Conservation (phyloP, 1,140 invertebrate genomes). For the Drosophila punjabiensis region DNA sequence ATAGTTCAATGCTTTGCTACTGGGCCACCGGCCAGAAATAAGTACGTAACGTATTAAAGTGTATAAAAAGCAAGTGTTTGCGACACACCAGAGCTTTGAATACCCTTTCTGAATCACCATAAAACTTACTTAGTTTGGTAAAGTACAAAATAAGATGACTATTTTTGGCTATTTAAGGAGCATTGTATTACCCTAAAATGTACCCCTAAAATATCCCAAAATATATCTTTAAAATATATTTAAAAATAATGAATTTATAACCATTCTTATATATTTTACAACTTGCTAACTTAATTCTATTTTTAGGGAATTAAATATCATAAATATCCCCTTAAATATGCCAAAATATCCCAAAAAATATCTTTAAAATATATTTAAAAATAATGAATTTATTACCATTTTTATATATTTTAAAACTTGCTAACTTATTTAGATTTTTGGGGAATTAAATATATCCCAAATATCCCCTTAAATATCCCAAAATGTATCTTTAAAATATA, state of each 20-base stretch:
- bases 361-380: background rate
- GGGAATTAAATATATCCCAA: background rate
- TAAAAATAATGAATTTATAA: background rate
- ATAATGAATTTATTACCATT: background rate
- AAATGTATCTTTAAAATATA: too few relatives aligned
- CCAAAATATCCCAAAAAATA: too few relatives aligned
- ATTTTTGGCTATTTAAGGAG: background rate
- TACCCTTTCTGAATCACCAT: background rate
- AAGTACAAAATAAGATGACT: background rate
- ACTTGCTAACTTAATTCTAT: too few relatives aligned
- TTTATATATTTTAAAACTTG: background rate
- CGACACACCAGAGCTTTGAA: background rate
- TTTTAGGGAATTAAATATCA: too few relatives aligned
- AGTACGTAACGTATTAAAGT: constrained; percentile 12
- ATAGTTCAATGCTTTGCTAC: constrained; percentile 71
- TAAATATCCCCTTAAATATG: too few relatives aligned
- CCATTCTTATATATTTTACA: too few relatives aligned
- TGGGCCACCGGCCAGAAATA: constrained; percentile 55
- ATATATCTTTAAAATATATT: background rate
- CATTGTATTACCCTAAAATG: background rate
- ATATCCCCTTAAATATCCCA: too few relatives aligned
- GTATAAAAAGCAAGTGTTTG: background rate
- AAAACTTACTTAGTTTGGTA: background rate
- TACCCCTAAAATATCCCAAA: too few relatives aligned
- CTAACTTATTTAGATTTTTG: background rate